Conservation (phyloP, 2,113 vertebrate species). For the Petaurus breviceps region DNA sequence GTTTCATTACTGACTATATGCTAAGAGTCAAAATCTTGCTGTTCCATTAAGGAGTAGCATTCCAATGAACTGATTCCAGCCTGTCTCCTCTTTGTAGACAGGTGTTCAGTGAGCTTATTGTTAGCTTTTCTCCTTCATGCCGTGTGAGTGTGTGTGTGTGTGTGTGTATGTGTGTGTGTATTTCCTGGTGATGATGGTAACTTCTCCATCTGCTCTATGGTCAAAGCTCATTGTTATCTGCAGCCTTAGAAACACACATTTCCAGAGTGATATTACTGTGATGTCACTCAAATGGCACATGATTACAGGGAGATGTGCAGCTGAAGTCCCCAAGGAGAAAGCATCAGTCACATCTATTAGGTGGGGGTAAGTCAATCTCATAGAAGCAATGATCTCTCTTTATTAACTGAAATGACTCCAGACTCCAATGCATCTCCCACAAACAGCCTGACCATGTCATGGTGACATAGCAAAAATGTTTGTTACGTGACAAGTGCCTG, state of each 20-base stretch:
- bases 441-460: background rate
- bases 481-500: background rate
- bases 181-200: background rate
- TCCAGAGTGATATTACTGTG: background rate
- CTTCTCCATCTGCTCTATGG: background rate
- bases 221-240: background rate
- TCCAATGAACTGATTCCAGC: background rate
- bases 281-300: background rate
- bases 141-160: background rate
- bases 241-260: background rate
- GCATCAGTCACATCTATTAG: background rate
- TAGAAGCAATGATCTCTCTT: background rate
- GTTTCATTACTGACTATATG: background rate
- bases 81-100: background rate
- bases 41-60: background rate
- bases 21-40: background rate
- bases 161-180: background rate
- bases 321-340: background rate
- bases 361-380: background rate
- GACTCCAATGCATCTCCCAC: background rate
- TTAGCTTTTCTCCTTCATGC: background rate
- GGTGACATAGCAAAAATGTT: background rate
- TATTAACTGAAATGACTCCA: background rate
- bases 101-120: background rate
- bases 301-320: background rate